These are phyloP conservation scores for Myrmophylax atrothorax DNA, from an alignment of 2,113 vertebrate species.

Conservation along the genomic window DNA sequence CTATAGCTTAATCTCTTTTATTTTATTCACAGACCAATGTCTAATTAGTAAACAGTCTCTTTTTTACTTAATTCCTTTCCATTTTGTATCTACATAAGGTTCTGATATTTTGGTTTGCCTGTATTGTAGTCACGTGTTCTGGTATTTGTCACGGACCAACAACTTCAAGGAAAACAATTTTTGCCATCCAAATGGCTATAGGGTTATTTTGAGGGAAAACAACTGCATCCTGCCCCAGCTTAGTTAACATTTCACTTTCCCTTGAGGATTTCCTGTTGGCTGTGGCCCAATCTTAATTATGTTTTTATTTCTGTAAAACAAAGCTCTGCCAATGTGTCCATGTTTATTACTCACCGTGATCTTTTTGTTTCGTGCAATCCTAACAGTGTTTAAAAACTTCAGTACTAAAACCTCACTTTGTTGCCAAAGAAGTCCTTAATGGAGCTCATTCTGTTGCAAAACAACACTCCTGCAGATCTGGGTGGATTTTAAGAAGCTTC, in stretches of 20 bases:
- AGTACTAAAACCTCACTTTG: background rate
- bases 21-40: background rate
- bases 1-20: background rate
- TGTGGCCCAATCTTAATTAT: slow-evolving; percentile 46
- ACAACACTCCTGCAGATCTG: background rate
- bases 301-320: slow-evolving; percentile 59
- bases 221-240: slow-evolving; percentile 59
- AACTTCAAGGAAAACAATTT: slow-evolving; percentile 15
- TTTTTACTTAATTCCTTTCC: background rate
- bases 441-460: background rate
- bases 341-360: slow-evolving; percentile 39
- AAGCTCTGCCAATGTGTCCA: slow-evolving; percentile 41
- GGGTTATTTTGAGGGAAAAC: slow-evolving; percentile 65
- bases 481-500: background rate
- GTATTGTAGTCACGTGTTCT: background rate
- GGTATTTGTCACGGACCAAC: background rate
- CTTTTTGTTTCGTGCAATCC: slow-evolving; percentile 41
- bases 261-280: slow-evolving; percentile 66
- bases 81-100: background rate
- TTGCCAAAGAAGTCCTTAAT: background rate
- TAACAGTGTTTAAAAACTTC: background rate
- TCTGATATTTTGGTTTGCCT: background rate
- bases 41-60: background rate
- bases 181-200: slow-evolving; percentile 40
- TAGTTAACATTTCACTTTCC: slow-evolving; percentile 64